These are phyloP conservation scores for Lasioglossum villosulum DNA, from an alignment of 2,888 invertebrate genomes.

Conservation along the genomic window DNA sequence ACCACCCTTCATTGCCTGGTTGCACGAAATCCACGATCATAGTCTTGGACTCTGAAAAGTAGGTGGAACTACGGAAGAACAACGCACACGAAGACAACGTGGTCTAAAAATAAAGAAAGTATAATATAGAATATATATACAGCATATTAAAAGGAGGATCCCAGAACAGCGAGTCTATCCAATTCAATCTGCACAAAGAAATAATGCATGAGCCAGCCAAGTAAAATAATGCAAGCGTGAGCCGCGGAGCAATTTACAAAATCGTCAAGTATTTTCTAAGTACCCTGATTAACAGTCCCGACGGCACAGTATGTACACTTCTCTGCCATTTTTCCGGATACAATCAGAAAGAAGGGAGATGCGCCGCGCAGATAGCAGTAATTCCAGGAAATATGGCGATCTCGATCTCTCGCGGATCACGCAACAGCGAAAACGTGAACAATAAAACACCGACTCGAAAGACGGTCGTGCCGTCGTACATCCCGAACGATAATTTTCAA, in stretches of 20 bases:
- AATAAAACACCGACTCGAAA: background rate
- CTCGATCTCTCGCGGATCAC: constrained; percentile 1
- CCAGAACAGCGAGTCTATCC: background rate
- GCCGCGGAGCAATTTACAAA: background rate
- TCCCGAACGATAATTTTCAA: constrained; percentile 10
- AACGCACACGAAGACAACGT: too few relatives aligned
- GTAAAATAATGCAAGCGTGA: background rate
- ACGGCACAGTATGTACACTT: background rate
- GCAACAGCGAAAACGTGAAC: background rate
- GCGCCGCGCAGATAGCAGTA: background rate
- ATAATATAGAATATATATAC: background rate
- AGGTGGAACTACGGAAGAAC: background rate
- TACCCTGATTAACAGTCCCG: background rate
- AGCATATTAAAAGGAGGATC: background rate
- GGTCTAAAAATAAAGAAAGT: background rate
- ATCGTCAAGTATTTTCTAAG: background rate
- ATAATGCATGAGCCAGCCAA: background rate
- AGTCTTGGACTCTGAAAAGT: background rate
- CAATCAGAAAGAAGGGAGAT: background rate
- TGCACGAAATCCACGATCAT: constrained; percentile 47
- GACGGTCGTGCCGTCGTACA: background rate
- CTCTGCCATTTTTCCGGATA: background rate
- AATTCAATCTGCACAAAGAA: background rate
- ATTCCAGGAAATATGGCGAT: constrained; percentile 3
- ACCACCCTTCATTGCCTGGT: constrained; percentile 50